phyloP scores from a whole-genome alignment of 1,140 invertebrate genomes.

The Plodia interpunctella region DNA sequence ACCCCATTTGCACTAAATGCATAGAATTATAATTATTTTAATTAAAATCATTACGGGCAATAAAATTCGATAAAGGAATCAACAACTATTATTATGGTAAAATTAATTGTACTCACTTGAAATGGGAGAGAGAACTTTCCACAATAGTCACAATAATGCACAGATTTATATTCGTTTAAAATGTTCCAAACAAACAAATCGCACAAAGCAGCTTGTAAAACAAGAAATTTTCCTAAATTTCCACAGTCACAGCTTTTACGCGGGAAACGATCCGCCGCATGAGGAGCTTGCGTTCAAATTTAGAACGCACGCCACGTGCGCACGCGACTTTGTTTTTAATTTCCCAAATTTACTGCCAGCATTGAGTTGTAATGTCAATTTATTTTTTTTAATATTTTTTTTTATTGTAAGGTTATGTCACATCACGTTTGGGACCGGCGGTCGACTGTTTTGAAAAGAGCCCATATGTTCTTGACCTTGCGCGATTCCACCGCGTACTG shows the following conservation, averaged over 20 bases:
- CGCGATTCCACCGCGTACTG: constrained; percentile 52
- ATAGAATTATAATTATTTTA: too few relatives aligned
- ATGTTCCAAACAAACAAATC: neutral
- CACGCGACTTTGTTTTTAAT: constrained; percentile 31
- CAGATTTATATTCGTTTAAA: neutral
- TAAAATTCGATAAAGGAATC: too few relatives aligned
- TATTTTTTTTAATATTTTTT: constrained; percentile 28
- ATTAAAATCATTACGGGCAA: too few relatives aligned
- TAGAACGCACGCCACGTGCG: constrained; percentile 32
- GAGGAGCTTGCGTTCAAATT: constrained; percentile 38
- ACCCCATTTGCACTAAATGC: too few relatives aligned
- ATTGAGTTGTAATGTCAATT: constrained; percentile 12
- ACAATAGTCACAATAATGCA: neutral
- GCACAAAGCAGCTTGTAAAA: constrained; percentile 12
- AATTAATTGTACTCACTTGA: neutral
- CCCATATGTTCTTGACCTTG: constrained; percentile 68
- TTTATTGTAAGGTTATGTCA: constrained; percentile 42
- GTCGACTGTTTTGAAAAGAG: constrained; percentile 56
- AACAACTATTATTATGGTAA: too few relatives aligned
- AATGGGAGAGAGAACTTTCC: neutral
- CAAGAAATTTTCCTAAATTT: neutral
- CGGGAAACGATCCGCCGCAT: constrained; percentile 31
- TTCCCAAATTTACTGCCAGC: constrained; percentile 10
- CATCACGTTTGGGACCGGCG: constrained; percentile 43
- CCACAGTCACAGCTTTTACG: constrained; percentile 30